Conservation (phyloP, 2,113 vertebrate genomes). For the Neogale vison region DNA sequence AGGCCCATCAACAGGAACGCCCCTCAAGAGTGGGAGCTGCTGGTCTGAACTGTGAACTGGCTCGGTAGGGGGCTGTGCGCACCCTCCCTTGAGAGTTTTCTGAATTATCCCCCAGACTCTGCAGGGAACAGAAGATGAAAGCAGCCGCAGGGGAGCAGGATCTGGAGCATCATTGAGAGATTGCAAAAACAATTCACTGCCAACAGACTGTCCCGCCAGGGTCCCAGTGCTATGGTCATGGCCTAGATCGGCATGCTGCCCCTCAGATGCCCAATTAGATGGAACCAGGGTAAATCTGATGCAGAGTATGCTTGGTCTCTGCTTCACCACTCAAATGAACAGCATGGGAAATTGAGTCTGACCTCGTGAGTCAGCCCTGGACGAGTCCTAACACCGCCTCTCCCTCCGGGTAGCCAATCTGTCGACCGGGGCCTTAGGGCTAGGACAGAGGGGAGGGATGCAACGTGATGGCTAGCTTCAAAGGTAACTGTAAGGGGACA, state of each 20-base stretch:
- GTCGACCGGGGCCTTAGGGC: not conserved
- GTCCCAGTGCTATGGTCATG: conserved; percentile 77
- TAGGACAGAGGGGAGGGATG: not conserved
- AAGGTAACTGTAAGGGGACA: not conserved
- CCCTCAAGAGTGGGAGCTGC: conserved; percentile 33
- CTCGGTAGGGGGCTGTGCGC: conserved; percentile 51
- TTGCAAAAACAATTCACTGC: conserved; percentile 86
- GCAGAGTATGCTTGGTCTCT: conserved; percentile 9
- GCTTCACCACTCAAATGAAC: conserved; percentile 58
- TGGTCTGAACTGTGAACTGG: conserved; percentile 12
- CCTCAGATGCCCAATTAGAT: conserved; percentile 64
- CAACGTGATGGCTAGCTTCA: not conserved
- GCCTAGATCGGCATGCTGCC: conserved; percentile 63
- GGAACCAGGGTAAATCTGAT: not conserved
- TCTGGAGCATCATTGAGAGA: conserved; percentile 80
- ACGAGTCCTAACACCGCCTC: not conserved
- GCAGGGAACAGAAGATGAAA: conserved; percentile 78
- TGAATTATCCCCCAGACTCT: conserved; percentile 73
- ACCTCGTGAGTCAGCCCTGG: not conserved
- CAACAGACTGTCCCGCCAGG: conserved; percentile 86
- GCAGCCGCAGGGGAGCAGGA: conserved; percentile 72
- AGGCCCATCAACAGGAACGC: conserved; percentile 57
- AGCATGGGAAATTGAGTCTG: conserved; percentile 74
- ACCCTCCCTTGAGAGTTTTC: conserved; percentile 66
- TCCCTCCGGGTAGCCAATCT: not conserved